A percentile compares a stretch with the other conserved stretches of the same genome.
phyloP scores from a whole-genome alignment of 1,140 invertebrate genomes.

The Aradophagus sp. region DNA sequence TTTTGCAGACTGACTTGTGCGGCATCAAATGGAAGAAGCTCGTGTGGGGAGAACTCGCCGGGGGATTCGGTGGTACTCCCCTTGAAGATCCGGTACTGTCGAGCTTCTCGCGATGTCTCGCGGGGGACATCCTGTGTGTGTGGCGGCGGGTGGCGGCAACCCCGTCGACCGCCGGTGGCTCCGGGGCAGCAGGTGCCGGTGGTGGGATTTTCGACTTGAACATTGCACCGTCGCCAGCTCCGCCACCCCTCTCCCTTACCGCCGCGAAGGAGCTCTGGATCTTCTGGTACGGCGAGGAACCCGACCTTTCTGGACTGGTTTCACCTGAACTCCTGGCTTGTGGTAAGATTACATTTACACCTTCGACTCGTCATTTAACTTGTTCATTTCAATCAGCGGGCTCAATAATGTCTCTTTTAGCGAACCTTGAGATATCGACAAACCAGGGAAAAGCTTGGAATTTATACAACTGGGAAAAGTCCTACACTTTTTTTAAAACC shows the following conservation, averaged over 20 bases:
- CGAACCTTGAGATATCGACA: no score
- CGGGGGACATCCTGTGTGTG: conserved; percentile 95
- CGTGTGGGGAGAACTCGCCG: conserved; percentile 84
- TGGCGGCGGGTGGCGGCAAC: conserved; percentile 88
- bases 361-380: no score
- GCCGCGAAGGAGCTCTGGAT: conserved; percentile 97
- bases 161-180: conserved; percentile 70
- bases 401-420: no score
- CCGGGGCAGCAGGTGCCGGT: conserved; percentile 74
- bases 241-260: conserved; percentile 82
- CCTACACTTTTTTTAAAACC: no score
- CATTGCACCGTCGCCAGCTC: conserved; percentile 76
- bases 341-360: conserved; percentile 77
- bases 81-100: conserved; percentile 94
- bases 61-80: conserved; percentile 78
- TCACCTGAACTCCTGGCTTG: conserved; percentile 85
- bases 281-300: conserved; percentile 99
- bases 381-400: no score
- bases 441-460: no score
- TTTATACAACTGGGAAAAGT: no score
- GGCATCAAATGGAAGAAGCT: conserved; percentile 99
- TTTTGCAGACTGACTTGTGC: conserved; percentile 94
- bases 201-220: conserved; percentile 79
- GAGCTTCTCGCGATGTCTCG: conserved; percentile 94
- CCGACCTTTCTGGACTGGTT: conserved; percentile 88